Base-by-base conservation (phyloP, 2,113 vertebrate genomes). In the Sarotherodon lohbergeri region DNA sequence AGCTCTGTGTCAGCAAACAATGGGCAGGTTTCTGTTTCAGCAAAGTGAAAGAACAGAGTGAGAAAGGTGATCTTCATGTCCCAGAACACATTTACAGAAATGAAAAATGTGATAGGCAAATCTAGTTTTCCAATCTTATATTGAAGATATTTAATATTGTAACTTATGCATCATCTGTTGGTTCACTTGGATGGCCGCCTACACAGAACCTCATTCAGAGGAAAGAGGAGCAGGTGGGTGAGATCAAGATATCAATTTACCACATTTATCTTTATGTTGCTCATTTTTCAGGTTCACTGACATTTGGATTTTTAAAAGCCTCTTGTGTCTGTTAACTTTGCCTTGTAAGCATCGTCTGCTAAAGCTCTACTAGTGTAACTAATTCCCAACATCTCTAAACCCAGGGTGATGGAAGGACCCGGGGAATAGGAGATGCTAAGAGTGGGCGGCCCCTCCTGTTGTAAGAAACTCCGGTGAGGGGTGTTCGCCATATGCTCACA, bases 401-500 rank as follows among this genome's bases (percentile, higher is more conserved):
- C 93, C 94, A 93, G 95, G 95, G 96, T 96, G 97, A 97, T 96
- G 95, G 94, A 83, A 66, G 96, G 96, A 97, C 94, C 97, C 94
- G 85, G 96, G 96, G 96, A 97, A 97, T 94, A 96, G 94, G 92
- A 96, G 96, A 85, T 90, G 79, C 81, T 88, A 92, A 56, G 89
- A 91, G 90, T 90, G 85, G 90, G 92, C 84, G 81, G 88, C 46
- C 96, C 97, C 97, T 97, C 96, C 97, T 96, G 97, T 98, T 97
- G 96, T 97, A 96, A 95, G 96, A 96, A 95, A 97, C 96, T 96
- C 97, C 96, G 96, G 96, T 94, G 96, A 98, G 97, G 96, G 91
- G 97, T 98, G 97, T 96, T 96, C 96, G 95, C 98, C 98, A 98
- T 99, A 99, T 99, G 98, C 97, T 98, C 94, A 85, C 96, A 92